Evolutionary conservation across 64 coral and sea anemone species (phyloP), one percentile per base, ranked within the genome.

Genomic region (Exaiptasia diaphana): DNA sequence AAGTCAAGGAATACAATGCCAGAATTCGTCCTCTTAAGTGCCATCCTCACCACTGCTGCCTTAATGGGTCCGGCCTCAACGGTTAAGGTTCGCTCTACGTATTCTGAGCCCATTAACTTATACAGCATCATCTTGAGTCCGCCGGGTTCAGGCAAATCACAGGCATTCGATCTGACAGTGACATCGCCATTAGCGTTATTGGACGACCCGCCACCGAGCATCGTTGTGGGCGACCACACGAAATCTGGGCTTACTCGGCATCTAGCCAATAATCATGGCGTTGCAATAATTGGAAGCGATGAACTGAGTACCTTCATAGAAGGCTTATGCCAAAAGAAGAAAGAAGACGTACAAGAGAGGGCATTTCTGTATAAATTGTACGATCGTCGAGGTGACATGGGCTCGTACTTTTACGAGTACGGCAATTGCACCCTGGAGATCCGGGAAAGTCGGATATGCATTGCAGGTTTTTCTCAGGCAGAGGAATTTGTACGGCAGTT

Each of bases 161-260:
- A 65, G 28, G 61, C 61, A 2, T 65, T 65, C 61, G 61, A 65
- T 15, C 61, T 65, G 6, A 65, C 61, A 21, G 28, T 65, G 13
- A 65, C 61, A 31, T 13, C 22, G 18, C 61, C 61, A n/a, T 65
- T 65, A 21, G 28, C 18, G 15, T 13, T 27, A 31, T 15, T 33
- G 15, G 32, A 65, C 32, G 28, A 65, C 28, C 61, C 28, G 22
- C 22, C 32, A 21, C 22, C 61, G 15, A 65, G 61, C 20, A 65
- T 65, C 22, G 61, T 65, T 65, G 61, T 65, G 13, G 61, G 61
- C 14, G 61, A 65, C 28, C 61, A 65, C 28, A 65, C 61, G 28
- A 65, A 26, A 33, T 65, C 61, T 14, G 61, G 61, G 22, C 28
- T 65, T 15, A 26, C 22, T n/a, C n/a, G n/a, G n/a, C n/a, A n/a